Evolutionary conservation across 2,888 invertebrate species (phyloP), one percentile per base, ranked within the genome.

Genomic region (Callimorpha dominula): DNA sequence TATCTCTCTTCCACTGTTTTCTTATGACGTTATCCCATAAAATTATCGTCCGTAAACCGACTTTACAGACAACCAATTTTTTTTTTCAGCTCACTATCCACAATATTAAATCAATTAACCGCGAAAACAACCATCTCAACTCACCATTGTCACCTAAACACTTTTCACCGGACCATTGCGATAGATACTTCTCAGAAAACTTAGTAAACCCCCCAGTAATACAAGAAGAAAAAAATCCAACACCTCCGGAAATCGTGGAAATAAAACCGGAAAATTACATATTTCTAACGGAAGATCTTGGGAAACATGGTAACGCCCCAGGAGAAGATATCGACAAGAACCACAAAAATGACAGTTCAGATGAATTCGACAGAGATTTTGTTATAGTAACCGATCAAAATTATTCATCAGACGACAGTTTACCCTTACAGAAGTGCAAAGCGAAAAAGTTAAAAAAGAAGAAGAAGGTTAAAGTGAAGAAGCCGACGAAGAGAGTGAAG

Each of bases 351-450:
- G 69, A 54, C 43, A 67, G 63, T 0, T 63, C 72, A 4, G 70
- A 67, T 11, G 70, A 77, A 46, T 73, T 70, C 0, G 81, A 82
- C 20, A 49, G 57, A 17, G 82, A 87, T 50, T 82, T 77, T 4
- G 11, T 50, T 0, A 54, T 70, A 15, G 20, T n/a, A 1, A 72
- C 78, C 0, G 84, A 81, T 9, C 73, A 70, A 65, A 86, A 86
- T 5, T 92, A 88, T 69, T 91, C 93, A 0, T 84, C 91, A 0
- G 92, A 92, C 4, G 93, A 93, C 11, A 92, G 89, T 71, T 14
- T 91, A 8, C 92, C 93, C 0, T 68, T 91, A 57, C 88, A 91
- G 46, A 81, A 79, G 15, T 84, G 86, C 8, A 87, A 85, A 20
- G 81, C 78, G 12, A 91, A 87, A 67, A 88, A 85, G 67, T 74